Evolutionary conservation across 1,140 invertebrate species (phyloP), one percentile per base, ranked within the genome.

Genomic region (Dolichoris vasculosae): DNA sequence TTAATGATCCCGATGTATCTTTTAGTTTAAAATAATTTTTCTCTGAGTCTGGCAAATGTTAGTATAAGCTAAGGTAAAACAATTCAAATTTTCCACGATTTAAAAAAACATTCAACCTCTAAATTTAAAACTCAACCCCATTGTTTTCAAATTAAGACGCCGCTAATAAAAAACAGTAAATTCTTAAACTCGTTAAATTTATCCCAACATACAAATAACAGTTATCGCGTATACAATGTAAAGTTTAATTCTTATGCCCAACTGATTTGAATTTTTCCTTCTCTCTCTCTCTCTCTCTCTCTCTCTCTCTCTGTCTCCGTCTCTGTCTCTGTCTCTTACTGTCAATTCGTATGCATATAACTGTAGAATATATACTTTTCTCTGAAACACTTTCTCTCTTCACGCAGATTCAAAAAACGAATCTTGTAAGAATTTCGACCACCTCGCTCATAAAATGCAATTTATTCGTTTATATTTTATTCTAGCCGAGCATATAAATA

Each of bases 361-460:
- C 8, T 51, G 48, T 17, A 17, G 8, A 51, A 9, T 17, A 17
- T 8, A 67, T 4, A 59, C 13, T 1, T 59, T 26, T 59, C 63
- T 32, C 32, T 35, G 20, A 11, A 59, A 59, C 15, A 20, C 55
- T 35, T 67, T 17, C 9, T 8, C 30, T 30, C 30, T 63, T 11
- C 26, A 7, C 26, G 59, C 11, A 26, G 7, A 63, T n/a, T n/a
- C 2, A 11, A 11, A n/a, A 26, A 4, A 9, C 0, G 63, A 67
- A 67, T 35, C 2, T 67, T 30, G 63, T 3, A 35, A 67, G 32
- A 67, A 67, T 9, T 13, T n/a, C 63, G 40, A 48, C 79, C 32
- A 81, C 46, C 63, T 81, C 40, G 64, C 80, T 82, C 64, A 73
- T 82, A 82, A 82, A 82, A 82, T n/a, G 43, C 67, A 48, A 43